Base-by-base conservation (phyloP, 1,140 invertebrate species). In the Drosophila pseudoobscura region DNA sequence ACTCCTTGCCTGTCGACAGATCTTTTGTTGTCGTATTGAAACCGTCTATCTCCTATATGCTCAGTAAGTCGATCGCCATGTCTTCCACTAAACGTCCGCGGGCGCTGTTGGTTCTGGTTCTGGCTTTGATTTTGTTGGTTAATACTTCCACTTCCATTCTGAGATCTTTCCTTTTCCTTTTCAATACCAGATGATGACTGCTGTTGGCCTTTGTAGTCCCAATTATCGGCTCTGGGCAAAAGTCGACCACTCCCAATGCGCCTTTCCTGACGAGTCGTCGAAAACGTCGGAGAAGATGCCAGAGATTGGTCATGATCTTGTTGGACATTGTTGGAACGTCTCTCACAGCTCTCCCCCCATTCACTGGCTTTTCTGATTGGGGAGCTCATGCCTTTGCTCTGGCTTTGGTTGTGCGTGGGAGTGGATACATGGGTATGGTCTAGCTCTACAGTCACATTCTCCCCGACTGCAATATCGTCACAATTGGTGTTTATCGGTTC, bases 191-290 rank as follows among this genome's bases (percentile, higher is more conserved):
- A 17, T n/a, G 54, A 11, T 65, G 55, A 6, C 24, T 44, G 4
- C 6, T 69, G 58, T 58, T 85, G 78, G 15, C 93, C 93, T 50
- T 93, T 92, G 61, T 91, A 93, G 75, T 93, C 94, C 94, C 93
- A 94, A 76, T 90, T 83, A 61, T 92, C 93, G 80, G 94, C 93
- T 39, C 95, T 93, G 29, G 93, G 93, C 26, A 95, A 90, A 15
- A 96, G 94, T 4, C 96, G 93, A 3, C 95, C 95, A 90, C 95
- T 96, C 1, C 95, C 95, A 74, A 96, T 96, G 43, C 95, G 93
- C 39, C 95, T 92, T 29, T 92, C 92, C 44, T 92, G 74, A 0
- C 75, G 62, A 2, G 59, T 51, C 3, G 52, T 26, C 6, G 54
- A 61, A 49, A 69, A 64, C 39, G 83, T 78, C 8, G 78, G 78